Evolutionary conservation across 1,140 invertebrate species (phyloP), one percentile per base, ranked within the genome.

Genomic region (Ooceraea biroi): DNA sequence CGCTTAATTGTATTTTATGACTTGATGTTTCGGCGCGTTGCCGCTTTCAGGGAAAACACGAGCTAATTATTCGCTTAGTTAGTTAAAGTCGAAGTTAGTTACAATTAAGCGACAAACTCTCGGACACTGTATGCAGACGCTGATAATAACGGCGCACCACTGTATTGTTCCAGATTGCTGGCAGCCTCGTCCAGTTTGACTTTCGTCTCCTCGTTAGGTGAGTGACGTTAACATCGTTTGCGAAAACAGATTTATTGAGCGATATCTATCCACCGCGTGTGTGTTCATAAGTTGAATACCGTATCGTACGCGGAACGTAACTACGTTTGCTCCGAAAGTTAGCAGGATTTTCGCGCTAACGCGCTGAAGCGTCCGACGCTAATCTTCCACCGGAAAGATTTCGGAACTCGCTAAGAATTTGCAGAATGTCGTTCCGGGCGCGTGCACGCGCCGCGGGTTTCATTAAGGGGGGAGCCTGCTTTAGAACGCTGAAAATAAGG

Each of bases 111-210:
- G 57, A 74, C 55, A 41, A 60, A 82, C 78, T 82, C 44, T 27
- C 25, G n/a, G n/a, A 36, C 36, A 36, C 7, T 36, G 36, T 36
- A 36, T 7, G 36, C 36, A 7, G 50, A 14, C 36, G 69, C 65
- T 80, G 71, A 80, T 80, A 80, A 80, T 69, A 80, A 80, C 48
- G 50, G 48, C n/a, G 58, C 82, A 48, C 63, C 65, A 52, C 83
- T 80, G 27, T 69, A 50, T 86, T 87, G 86, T 88, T 88, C 44
- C 86, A 88, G 86, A 87, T 87, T 84, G 61, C 68, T 57, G 74
- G 61, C 83, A 74, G 61, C 85, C 85, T 69, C 73, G 86, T 87
- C 85, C 85, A 71, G 69, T 44, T 65, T 86, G 60, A 76, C 66
- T 82, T 76, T 74, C 48, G 72, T 88, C 46, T 78, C 58, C 57